Base-by-base conservation (phyloP, 2,888 invertebrate species). In the Empis livida region DNA sequence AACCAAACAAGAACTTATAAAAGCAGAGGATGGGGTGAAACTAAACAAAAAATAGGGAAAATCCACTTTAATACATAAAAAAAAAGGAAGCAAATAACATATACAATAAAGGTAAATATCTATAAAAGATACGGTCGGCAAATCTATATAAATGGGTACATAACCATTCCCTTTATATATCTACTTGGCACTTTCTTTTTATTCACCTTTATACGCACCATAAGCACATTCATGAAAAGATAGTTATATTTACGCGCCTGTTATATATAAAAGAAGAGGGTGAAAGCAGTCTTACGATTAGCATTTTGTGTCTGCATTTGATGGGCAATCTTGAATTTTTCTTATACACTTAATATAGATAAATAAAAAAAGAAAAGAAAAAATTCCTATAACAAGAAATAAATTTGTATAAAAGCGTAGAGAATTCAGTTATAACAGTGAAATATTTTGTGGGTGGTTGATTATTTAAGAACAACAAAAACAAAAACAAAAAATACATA, bases 251-350 rank as follows among this genome's bases (percentile, higher is more conserved):
- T 27, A 27, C 23, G 23, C 23, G 23, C 23, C 23, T 27, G 23
- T 27, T 27, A 27, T 27, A 8, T 23, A n/a, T n/a, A n/a, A n/a
- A n/a, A n/a, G n/a, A 41, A n/a, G 40, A 40, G 40, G 40, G 40
- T 20, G 17, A 41, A 41, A 27, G 23, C 8, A 17, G 20, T 5
- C 39, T 27, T 27, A 14, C 27, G 41, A 41, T 41, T 41, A 41
- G 41, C 27, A 41, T 41, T 41, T 41, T 41, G 41, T 41, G 41
- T 41, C 23, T 41, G 41, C 9, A 41, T 23, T 23, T 41, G 27
- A 41, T 41, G 41, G 41, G 41, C 9, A 27, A 41, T 35, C 35
- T 35, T 35, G n/a, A 35, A 9, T 35, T 35, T 35, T 35, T 32
- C 13, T 32, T 35, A 9, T 27, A 27, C 9, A 27, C n/a, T n/a